Base-by-base conservation (phyloP, 1,140 invertebrate species). In the Drosophila nigrodunni region DNA sequence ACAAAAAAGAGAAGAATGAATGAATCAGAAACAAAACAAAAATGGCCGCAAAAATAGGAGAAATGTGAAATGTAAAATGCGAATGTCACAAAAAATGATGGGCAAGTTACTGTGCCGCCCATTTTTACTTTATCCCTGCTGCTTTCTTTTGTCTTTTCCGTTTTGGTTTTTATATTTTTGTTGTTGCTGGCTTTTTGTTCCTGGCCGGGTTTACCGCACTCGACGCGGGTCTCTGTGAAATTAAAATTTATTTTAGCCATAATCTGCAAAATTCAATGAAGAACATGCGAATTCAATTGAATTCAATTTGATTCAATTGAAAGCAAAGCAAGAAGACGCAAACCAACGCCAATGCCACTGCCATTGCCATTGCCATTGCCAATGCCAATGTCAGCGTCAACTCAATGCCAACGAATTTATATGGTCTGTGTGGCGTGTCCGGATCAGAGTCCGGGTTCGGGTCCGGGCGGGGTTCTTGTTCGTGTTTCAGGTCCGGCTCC, bases 241-340 rank as follows among this genome's bases (percentile, higher is more conserved):
- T 87, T 88, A 88, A 80, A 89, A 88, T 88, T 71, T 75, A 80
- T 87, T 88, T 87, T 83, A 82, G 70, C 83, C 76, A 87, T 87
- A 87, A 87, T 88, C 80, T 88, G 74, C 67, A 75, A 78, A 83
- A 88, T 67, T 83, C 83, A 87, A 87, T 88, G 77, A 87, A 66
- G 76, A 87, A 80, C 79, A 82, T 88, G 72, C 76, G 82, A 87
- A 88, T 79, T 87, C 68, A 79, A 87, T 86, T 87, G 72, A 86
- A 86, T 87, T 87, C 79, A 74, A 88, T 87, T 77, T 82, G 67
- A 87, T 87, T 87, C 72, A 87, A 87, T 87, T 71, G 76, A 50
- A 73, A 69, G 76, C 69, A 72, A 54, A 64, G 58, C 39, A 57
- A 78, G 35, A 44, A 37, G 46, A 21, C 30, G 37, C 57, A 34